These are phyloP conservation scores for Poeciliopsis presidionis DNA, from an alignment of 2,797 vertebrate genomes.

Conservation along the genomic window DNA sequence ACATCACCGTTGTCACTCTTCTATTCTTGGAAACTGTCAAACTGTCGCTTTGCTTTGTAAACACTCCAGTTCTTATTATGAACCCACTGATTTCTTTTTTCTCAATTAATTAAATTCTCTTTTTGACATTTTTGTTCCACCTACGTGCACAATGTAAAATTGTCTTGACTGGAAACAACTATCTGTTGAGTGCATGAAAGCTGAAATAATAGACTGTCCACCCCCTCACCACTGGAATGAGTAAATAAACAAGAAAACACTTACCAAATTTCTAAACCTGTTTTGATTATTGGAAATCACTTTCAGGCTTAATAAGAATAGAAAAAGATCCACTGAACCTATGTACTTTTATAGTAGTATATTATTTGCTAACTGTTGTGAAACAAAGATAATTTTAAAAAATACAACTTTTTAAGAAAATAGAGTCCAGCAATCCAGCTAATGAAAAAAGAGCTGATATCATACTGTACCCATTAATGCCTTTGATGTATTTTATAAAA, in stretches of 20 bases:
- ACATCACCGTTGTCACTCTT: constrained; percentile 42
- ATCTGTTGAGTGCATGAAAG: constrained; percentile 53
- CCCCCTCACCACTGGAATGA: constrained; percentile 44
- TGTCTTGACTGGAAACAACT: constrained; percentile 38
- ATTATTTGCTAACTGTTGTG: neutral
- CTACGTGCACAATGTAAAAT: constrained; percentile 61
- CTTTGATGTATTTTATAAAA: neutral
- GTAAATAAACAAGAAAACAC: constrained; percentile 46
- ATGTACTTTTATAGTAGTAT: neutral
- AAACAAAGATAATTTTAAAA: neutral
- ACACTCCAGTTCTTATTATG: constrained; percentile 39
- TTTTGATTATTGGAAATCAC: neutral
- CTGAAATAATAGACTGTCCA: constrained; percentile 61
- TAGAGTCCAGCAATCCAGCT: neutral
- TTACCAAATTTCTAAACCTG: constrained; percentile 37
- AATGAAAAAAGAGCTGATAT: neutral
- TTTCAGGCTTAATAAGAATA: neutral
- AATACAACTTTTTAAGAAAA: neutral
- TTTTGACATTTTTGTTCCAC: constrained; percentile 69
- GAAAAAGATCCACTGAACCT: neutral
- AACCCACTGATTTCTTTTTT: constrained; percentile 39
- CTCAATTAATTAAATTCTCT: constrained; percentile 51
- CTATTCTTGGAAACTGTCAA: constrained; percentile 58
- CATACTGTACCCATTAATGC: neutral
- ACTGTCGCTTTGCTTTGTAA: constrained; percentile 56